Evolutionary conservation across 2,113 vertebrate genomes (phyloP), one percentile per base, ranked within the genome.

Genomic region (Trichechus manatus): DNA sequence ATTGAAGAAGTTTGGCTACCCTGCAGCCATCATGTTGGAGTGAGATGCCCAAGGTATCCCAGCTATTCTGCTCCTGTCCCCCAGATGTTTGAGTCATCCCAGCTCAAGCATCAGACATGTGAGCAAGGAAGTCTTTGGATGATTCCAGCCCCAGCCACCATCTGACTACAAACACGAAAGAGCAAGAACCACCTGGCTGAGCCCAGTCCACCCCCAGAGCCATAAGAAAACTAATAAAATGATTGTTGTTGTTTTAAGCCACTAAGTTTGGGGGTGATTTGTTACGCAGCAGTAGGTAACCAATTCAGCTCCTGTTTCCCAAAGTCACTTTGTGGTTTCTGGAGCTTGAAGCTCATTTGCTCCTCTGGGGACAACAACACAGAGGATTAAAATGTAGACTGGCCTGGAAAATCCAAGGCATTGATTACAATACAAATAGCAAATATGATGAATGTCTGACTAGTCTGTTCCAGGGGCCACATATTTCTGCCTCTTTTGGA

Each of bases 321-420:
- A 75, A 81, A 96, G 59, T 96, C 47, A 75, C 77, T 90, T 86
- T 33, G 59, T 63, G 31, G 36, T 44, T 86, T 75, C 92, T 39
- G 75, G 56, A 91, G 31, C 56, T 91, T 91, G 31, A 44, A 79
- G 75, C 80, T 59, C 75, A 3, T 81, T 91, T 56, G 13, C 39
- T 36, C 36, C 13, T 61, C 39, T 47, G 25, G 75, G 66, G 90
- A 42, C 89, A 91, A 6, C 66, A 83, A 31, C 31, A 25, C 39
- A 47, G 78, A 42, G 39, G 25, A 68, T 68, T 66, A 83, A 61
- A 83, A 83, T 70, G 68, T 59, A n/a, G 29, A 75, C 75, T n/a
- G 77, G 66, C 42, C 33, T 82, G 78, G 90, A 83, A 53, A 92
- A 87, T 20, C 75, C 17, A 11, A 17, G 47, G 68, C 77, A 83